Conservation (phyloP, 2,113 vertebrate species). For the Sapajus apella region DNA sequence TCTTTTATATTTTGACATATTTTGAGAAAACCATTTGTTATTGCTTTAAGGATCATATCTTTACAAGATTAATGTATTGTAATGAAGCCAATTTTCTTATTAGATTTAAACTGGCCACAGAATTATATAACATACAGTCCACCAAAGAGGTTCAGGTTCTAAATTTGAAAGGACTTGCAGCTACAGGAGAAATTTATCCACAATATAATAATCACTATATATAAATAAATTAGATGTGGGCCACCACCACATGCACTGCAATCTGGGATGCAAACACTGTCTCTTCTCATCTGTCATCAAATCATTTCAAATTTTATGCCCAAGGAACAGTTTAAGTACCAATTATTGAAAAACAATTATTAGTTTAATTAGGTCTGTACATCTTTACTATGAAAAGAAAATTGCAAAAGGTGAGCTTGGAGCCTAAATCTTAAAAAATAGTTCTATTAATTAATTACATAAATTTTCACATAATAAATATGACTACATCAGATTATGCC, state of each 20-base stretch:
- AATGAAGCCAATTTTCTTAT: not conserved
- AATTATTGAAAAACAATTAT: constrained; percentile 10
- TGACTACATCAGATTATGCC: not conserved
- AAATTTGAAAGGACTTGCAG: not conserved
- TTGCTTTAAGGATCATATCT: not conserved
- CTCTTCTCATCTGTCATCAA: not conserved
- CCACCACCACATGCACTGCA: not conserved
- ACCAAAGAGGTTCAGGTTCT: not conserved
- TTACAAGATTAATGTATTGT: not conserved
- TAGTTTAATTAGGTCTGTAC: not conserved
- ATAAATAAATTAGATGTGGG: not conserved
- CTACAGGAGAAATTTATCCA: not conserved
- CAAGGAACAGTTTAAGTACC: not conserved
- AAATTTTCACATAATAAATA: not conserved
- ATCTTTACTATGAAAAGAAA: not conserved
- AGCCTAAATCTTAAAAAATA: constrained; percentile 2
- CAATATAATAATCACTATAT: not conserved
- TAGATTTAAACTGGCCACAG: not conserved
- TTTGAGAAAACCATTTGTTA: constrained; percentile 3
- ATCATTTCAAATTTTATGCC: not conserved
- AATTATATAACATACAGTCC: not conserved
- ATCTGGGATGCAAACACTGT: not conserved
- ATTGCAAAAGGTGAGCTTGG: not conserved
- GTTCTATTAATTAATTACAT: not conserved
- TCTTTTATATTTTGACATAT: constrained; percentile 20